A percentile compares a stretch with the other conserved stretches of the same genome.
These are phyloP conservation scores for Orthosia cruda DNA, from an alignment of 2,888 invertebrate species.

Conservation along the genomic window DNA sequence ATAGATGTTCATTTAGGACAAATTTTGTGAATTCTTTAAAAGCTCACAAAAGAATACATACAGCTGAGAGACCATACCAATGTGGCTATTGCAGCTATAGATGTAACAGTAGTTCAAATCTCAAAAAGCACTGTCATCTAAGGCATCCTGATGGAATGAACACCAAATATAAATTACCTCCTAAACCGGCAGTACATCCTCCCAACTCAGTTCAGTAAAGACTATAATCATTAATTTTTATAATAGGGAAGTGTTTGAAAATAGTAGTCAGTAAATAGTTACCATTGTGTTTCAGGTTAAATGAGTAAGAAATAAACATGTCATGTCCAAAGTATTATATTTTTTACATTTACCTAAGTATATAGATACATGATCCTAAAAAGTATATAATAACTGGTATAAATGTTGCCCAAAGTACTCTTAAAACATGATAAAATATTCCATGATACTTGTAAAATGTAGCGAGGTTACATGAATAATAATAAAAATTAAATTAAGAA, in stretches of 20 bases:
- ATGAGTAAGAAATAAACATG: slow-evolving; percentile 61
- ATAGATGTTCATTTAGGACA: slow-evolving; percentile 87
- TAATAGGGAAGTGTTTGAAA: background rate
- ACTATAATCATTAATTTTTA: background rate
- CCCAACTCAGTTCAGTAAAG: background rate
- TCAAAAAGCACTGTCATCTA: slow-evolving; percentile 86
- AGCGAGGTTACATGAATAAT: slow-evolving; percentile 78
- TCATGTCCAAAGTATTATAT: slow-evolving; percentile 80
- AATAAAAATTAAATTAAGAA: slow-evolving; percentile 69
- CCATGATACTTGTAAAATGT: slow-evolving; percentile 82
- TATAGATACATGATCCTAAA: slow-evolving; percentile 79
- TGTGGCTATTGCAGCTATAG: slow-evolving; percentile 85
- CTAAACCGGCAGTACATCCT: slow-evolving; percentile 1
- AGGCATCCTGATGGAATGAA: slow-evolving; percentile 74
- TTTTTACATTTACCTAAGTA: slow-evolving; percentile 82
- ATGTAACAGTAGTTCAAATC: slow-evolving; percentile 89
- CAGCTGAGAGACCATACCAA: slow-evolving; percentile 84
- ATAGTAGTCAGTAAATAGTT: slow-evolving; percentile 1
- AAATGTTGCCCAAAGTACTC: slow-evolving; percentile 85
- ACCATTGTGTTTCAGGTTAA: background rate
- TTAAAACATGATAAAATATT: slow-evolving; percentile 86
- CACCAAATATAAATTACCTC: slow-evolving; percentile 28
- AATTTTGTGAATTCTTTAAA: slow-evolving; percentile 89
- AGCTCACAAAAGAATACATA: slow-evolving; percentile 87
- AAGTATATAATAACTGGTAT: slow-evolving; percentile 87